Conservation (phyloP, 2,113 vertebrate species). For the Pteruthius melanotis region DNA sequence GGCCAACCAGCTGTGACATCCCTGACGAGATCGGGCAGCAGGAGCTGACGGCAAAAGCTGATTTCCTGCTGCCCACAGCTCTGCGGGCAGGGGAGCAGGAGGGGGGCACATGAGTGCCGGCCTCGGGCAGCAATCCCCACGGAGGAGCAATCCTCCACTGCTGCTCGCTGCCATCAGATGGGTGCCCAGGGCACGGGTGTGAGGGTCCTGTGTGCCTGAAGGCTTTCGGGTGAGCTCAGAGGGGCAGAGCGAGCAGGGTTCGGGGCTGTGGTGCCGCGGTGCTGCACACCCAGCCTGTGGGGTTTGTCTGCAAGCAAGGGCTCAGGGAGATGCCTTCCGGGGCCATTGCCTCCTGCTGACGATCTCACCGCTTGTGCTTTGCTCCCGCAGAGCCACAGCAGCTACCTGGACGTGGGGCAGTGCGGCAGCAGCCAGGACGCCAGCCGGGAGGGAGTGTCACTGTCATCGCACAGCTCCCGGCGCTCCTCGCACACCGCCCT, state of each 20-base stretch:
- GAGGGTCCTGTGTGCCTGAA: not conserved
- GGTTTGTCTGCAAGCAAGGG: not conserved
- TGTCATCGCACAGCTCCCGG: slow-evolving; percentile 78
- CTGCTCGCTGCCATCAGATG: rapidly evolving
- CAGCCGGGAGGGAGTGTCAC: slow-evolving; percentile 71
- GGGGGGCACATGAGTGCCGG: rapidly evolving
- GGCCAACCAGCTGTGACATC: not conserved
- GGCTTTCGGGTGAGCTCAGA: rapidly evolving
- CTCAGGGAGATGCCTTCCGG: too few species aligned
- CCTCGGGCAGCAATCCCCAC: rapidly evolving
- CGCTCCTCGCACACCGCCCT: slow-evolving; percentile 75
- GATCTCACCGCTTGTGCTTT: rapidly evolving
- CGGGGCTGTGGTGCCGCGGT: too few species aligned
- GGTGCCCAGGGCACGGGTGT: not conserved
- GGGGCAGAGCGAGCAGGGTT: not conserved
- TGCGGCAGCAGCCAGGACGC: slow-evolving; percentile 55
- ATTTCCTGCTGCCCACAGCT: not conserved
- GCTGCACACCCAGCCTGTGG: not conserved
- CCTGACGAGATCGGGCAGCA: not conserved
- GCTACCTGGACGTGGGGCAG: slow-evolving; percentile 72
- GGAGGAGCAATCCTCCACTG: rapidly evolving
- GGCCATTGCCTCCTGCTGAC: rapidly evolving
- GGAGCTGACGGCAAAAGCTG: not conserved
- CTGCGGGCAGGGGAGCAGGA: not conserved
- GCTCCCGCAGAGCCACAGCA: slow-evolving; percentile 71